Base-by-base conservation (phyloP, 23 tunicate species). In the Diplosoma virens region DNA sequence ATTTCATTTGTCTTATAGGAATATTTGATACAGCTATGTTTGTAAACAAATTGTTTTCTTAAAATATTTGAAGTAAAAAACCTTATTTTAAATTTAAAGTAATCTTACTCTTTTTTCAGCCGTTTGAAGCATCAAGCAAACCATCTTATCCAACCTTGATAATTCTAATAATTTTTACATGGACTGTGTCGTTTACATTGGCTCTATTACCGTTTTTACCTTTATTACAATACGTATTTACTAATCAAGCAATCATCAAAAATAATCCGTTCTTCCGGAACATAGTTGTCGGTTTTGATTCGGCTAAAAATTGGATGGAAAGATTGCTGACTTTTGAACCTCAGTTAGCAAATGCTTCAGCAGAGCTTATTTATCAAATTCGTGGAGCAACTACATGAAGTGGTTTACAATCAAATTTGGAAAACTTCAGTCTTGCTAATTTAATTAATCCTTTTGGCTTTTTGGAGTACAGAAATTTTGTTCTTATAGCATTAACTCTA, bases 41-140 rank as follows among this genome's bases (percentile, higher is more conserved):
- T n/a, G n/a, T n/a, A n/a, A n/a, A n/a, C n/a, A n/a, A n/a, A n/a
- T n/a, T n/a, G n/a, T n/a, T n/a, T n/a, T n/a, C n/a, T n/a, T n/a
- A n/a, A n/a, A n/a, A n/a, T n/a, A n/a, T n/a, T n/a, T n/a, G n/a
- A n/a, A n/a, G n/a, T n/a, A n/a, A n/a, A n/a, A n/a, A n/a, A n/a
- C n/a, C n/a, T n/a, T n/a, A n/a, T n/a, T n/a, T n/a, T n/a, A n/a
- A n/a, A n/a, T n/a, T n/a, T n/a, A n/a, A n/a, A n/a, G n/a, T n/a
- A n/a, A n/a, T n/a, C n/a, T n/a, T n/a, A n/a, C n/a, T n/a, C n/a
- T 67, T 67, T 21, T 67, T 80, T 32, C 68, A 80, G 84, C 84
- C 84, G 1, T 80, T 80, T 24, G 17, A 53, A 28, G 84, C 84
- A 16, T 80, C 84, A 2, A 1, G 4, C 6, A 20, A 80, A 21